These are phyloP conservation scores for Procavia capensis DNA, from an alignment of 2,113 vertebrate species.

Conservation along the genomic window DNA sequence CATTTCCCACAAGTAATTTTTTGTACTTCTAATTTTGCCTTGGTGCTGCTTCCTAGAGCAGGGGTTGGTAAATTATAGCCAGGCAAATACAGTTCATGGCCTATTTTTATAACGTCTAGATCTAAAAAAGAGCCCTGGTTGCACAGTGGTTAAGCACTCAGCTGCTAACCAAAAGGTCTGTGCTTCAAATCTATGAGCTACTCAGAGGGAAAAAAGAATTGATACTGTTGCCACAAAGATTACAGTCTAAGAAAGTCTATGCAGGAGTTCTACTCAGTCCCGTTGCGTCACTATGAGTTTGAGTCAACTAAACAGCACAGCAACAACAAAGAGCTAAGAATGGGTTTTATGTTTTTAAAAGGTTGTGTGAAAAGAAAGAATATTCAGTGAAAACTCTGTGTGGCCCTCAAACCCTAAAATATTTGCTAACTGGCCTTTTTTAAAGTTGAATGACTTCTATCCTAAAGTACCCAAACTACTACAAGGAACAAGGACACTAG, in stretches of 20 bases:
- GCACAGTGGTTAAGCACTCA: neutral
- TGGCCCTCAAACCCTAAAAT: neutral
- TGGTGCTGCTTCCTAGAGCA: neutral
- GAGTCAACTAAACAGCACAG: neutral
- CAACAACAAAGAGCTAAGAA: neutral
- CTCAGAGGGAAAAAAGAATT: neutral
- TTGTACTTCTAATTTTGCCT: neutral
- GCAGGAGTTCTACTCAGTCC: too few species aligned
- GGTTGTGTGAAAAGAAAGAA: neutral
- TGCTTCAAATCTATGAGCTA: neutral
- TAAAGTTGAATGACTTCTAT: neutral
- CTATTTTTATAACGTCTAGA: too few species aligned
- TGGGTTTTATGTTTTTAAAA: neutral
- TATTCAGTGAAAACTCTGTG: neutral
- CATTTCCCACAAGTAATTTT: too few species aligned
- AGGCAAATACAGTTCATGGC: neutral
- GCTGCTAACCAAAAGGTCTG: neutral
- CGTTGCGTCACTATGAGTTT: neutral
- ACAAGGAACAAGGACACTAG: neutral
- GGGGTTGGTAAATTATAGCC: neutral
- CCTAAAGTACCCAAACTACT: neutral
- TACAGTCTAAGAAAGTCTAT: neutral
- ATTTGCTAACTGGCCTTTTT: neutral
- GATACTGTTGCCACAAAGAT: neutral
- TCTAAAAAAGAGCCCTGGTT: neutral